These are phyloP conservation scores for Mugil cephalus DNA, from an alignment of 2,113 vertebrate genomes.

Conservation along the genomic window DNA sequence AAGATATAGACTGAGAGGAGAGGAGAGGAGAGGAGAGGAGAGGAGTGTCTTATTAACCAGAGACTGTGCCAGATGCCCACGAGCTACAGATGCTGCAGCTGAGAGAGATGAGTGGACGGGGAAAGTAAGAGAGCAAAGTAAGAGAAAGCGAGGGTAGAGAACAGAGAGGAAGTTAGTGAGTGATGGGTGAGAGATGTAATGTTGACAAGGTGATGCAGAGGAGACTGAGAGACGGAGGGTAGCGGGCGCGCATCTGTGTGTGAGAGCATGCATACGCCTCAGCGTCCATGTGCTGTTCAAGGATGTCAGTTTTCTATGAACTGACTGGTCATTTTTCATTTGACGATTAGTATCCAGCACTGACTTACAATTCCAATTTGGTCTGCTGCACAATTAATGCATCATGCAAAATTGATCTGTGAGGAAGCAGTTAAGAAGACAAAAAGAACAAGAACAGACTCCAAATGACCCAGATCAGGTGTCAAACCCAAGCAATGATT, in stretches of 20 bases:
- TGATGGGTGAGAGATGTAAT: slow-evolving; percentile 47
- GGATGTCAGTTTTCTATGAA: too few relatives aligned
- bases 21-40: slow-evolving; percentile 22
- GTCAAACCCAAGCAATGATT: too few relatives aligned
- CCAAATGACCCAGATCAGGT: too few relatives aligned
- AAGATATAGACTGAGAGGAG: slow-evolving; percentile 30
- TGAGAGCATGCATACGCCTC: not conserved
- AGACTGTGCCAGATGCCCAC: slow-evolving; percentile 69
- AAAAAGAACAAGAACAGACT: too few relatives aligned
- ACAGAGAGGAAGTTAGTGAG: slow-evolving; percentile 24
- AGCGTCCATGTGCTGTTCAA: not conserved
- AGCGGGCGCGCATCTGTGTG: not conserved
- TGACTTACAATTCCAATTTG: too few relatives aligned
- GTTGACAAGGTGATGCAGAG: slow-evolving; percentile 58
- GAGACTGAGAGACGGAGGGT: slow-evolving; percentile 25
- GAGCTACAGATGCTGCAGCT: slow-evolving; percentile 68
- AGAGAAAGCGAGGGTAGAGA: slow-evolving; percentile 14
- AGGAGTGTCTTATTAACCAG: slow-evolving; percentile 73
- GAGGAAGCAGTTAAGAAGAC: too few relatives aligned
- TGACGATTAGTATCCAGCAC: too few relatives aligned
- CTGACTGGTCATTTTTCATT: too few relatives aligned
- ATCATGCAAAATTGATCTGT: too few relatives aligned
- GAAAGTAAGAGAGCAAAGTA: slow-evolving; percentile 17
- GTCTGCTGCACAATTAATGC: too few relatives aligned
- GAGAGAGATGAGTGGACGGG: slow-evolving; percentile 59